Evolutionary conservation across 92 coral and sea anemone genomes (phyloP), one percentile per base, ranked within the genome.

Genomic region (Desmophyllum pertusum): DNA sequence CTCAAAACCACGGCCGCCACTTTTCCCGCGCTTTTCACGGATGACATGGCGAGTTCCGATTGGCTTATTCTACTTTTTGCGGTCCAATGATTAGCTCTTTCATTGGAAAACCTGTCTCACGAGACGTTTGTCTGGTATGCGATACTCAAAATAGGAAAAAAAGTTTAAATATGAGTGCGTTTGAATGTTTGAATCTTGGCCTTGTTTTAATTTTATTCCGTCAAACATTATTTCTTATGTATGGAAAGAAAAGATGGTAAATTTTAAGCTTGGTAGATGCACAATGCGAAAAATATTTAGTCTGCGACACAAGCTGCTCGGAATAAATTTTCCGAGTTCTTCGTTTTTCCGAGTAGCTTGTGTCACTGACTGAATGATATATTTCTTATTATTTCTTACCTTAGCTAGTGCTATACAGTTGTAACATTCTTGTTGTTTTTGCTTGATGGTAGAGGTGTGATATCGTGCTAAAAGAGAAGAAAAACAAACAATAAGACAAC

Each of bases 361-460:
- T n/a, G n/a, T n/a, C n/a, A n/a, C n/a, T n/a, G n/a, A n/a, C n/a
- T n/a, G n/a, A n/a, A n/a, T n/a, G n/a, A 25, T 30, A 1, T 64
- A 9, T 11, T 30, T 27, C 35, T 46, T 70, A 37, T 33, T 25
- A 50, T 29, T 6, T 25, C 81, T 53, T 40, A 83, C 88, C 88
- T 78, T 21, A 30, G n/a, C n/a, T n/a, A n/a, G 8, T 39, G 40
- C 83, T 84, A 88, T 83, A 83, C 88, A 43, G 79, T 77, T 48
- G 91, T 83, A 27, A 70, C 80, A 70, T 62, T 75, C 79, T 50
- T 83, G 75, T 70, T 71, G 80, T 45, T 78, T 27, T 78, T 63
- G 30, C 40, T 79, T 59, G 59, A 41, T 40, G 85, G 80, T 23
- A 90, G 61, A 0, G 93, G 93, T 53, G 82, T 86, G 62, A 83